These are phyloP conservation scores for Galaxea fascicularis DNA, from an alignment of 92 coral and sea anemone species.

Conservation along the genomic window DNA sequence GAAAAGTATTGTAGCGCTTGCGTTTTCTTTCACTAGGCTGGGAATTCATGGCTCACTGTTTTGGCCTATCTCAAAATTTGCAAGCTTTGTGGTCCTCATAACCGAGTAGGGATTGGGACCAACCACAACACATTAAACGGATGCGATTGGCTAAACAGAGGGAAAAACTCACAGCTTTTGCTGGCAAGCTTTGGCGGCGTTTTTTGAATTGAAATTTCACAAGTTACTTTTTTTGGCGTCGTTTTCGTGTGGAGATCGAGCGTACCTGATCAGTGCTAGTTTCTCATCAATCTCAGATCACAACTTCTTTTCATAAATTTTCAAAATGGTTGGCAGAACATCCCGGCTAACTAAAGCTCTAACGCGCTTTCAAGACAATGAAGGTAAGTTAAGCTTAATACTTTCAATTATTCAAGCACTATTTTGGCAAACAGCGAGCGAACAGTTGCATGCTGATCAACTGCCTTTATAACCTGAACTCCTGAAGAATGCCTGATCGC, in stretches of 20 bases:
- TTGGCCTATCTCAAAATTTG: slow-evolving; percentile 13
- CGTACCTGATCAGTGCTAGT: not conserved
- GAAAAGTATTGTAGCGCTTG: slow-evolving; percentile 10
- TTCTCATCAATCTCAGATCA: not conserved
- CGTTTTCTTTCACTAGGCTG: slow-evolving; percentile 22
- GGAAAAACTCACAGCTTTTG: slow-evolving; percentile 16
- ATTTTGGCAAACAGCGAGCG: not conserved
- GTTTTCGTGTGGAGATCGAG: slow-evolving; percentile 4
- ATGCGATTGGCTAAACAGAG: slow-evolving; percentile 11
- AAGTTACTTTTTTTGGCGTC: not conserved
- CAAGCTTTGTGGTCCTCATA: no score
- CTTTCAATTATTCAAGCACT: not conserved
- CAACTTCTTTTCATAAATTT: not conserved
- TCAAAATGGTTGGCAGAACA: slow-evolving; percentile 28
- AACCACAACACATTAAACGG: slow-evolving; percentile 2
- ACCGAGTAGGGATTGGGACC: slow-evolving; percentile 21
- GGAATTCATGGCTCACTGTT: not conserved
- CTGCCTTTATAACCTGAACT: not conserved
- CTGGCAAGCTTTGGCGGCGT: slow-evolving; percentile 22
- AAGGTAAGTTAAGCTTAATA: not conserved
- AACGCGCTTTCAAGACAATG: slow-evolving; percentile 8
- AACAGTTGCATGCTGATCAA: not conserved
- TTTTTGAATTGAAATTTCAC: slow-evolving; percentile 7
- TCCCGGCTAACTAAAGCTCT: slow-evolving; percentile 4
- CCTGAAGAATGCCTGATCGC: not conserved